Percentiles rank a stretch among this genome's conserved stretches.
Evolutionary conservation across 2,113 vertebrate genomes (phyloP).

Genomic region (Anarrhichthys ocellatus): DNA sequence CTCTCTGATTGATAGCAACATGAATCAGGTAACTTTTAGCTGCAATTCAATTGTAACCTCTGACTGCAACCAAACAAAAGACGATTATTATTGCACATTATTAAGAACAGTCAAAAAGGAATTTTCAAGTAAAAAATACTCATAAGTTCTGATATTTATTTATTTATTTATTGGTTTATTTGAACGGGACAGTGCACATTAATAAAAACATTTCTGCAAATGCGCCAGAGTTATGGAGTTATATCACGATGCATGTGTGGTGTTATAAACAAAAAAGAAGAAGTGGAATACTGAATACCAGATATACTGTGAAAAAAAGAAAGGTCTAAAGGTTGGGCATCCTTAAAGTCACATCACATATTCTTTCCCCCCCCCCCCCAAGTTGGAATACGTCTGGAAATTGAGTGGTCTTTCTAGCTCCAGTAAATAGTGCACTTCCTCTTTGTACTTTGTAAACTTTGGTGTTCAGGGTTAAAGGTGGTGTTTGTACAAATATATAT

Average conservation of each 20-base stretch:
- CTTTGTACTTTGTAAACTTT: conserved; percentile 64
- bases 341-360: not conserved
- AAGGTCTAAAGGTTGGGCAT: not conserved
- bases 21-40: conserved; percentile 8
- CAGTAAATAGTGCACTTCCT: conserved; percentile 28
- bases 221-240: no score
- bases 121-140: no score
- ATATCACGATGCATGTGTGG: conserved; percentile 17
- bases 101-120: no score
- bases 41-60: not conserved
- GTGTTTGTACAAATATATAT: conserved; percentile 54
- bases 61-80: not conserved
- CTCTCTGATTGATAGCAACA: conserved; percentile 1
- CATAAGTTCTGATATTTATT: no score
- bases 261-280: conserved; percentile 10
- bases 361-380: not conserved
- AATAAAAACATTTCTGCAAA: no score
- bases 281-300: not conserved
- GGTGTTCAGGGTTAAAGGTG: conserved; percentile 55
- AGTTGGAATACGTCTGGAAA: conserved; percentile 33
- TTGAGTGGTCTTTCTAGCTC: conserved; percentile 40
- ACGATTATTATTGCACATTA: no score
- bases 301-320: not conserved
- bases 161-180: no score
- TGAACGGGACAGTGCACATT: no score